Percentiles rank a stretch among this genome's conserved stretches.
Evolutionary conservation across 2,113 vertebrate genomes (phyloP).

Genomic region (Heterocephalus glaber): DNA sequence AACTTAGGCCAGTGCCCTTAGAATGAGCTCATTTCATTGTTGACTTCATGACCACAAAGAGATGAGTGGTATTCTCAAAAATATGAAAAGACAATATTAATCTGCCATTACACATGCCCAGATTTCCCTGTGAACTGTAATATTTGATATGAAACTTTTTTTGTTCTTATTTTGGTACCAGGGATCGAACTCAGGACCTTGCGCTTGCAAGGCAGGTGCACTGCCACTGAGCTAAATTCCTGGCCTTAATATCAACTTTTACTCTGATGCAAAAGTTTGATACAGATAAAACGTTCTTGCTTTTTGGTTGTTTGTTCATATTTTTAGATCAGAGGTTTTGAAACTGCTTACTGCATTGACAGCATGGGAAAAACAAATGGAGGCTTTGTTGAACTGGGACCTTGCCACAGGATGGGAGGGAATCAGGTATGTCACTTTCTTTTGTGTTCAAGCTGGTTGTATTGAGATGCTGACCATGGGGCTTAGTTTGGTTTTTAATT

Average conservation of each 20-base stretch:
- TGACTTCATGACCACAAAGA: not conserved
- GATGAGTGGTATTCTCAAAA: not conserved
- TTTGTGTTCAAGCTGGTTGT: not conserved
- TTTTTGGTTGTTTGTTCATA: constrained; percentile 13
- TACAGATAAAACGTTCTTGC: not conserved
- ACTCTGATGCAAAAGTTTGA: not conserved
- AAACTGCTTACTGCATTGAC: constrained; percentile 96
- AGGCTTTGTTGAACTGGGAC: constrained; percentile 94
- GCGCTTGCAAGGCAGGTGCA: too few species aligned
- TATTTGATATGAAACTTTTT: not conserved
- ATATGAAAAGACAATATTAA: fast-evolving
- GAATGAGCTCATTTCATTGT: not conserved
- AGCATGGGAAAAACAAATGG: constrained; percentile 98
- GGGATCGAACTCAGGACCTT: too few species aligned
- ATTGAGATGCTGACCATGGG: not conserved
- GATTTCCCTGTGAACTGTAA: not conserved
- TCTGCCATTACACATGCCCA: not conserved
- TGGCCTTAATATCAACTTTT: too few species aligned
- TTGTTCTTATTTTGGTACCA: too few species aligned
- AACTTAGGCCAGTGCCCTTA: not conserved
- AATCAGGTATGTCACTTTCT: constrained; percentile 92
- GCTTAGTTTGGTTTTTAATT: not conserved
- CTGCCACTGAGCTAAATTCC: too few species aligned
- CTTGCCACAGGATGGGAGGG: constrained; percentile 98
- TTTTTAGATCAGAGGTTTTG: constrained; percentile 93